These are phyloP conservation scores for Coboldia fuscipes DNA, from an alignment of 1,140 invertebrate genomes.

Conservation along the genomic window DNA sequence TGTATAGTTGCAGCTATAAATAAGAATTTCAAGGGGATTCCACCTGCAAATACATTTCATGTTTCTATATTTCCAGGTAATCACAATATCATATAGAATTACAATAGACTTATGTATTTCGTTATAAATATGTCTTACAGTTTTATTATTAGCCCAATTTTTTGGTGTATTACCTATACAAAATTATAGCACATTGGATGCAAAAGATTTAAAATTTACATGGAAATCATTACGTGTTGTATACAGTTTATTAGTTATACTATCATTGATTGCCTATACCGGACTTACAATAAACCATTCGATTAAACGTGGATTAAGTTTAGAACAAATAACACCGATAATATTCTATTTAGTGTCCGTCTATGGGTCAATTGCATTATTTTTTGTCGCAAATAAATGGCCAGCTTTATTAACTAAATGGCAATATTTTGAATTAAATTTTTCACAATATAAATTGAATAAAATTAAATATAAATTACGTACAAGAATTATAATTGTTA, in stretches of 20 bases:
- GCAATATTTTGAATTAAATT: conserved; percentile 11
- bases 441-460: conserved; percentile 12
- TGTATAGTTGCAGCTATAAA: too few species aligned
- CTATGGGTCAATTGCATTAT: conserved; percentile 8
- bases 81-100: too few species aligned
- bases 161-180: conserved; percentile 20
- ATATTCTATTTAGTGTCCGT: conserved; percentile 15
- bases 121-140: too few species aligned
- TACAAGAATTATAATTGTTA: too few species aligned
- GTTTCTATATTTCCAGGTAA: too few species aligned
- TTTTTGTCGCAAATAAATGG: conserved; percentile 14
- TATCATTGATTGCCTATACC: conserved; percentile 7
- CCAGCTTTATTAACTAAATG: conserved; percentile 15
- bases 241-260: conserved; percentile 8
- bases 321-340: conserved; percentile 10
- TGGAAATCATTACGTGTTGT: conserved; percentile 10
- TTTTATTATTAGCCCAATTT: conserved; percentile 13
- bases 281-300: conserved; percentile 9
- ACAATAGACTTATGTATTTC: too few species aligned
- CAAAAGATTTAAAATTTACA: conserved; percentile 11
- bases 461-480: too few species aligned
- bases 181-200: conserved; percentile 11
- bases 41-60: too few species aligned
- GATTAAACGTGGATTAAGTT: neutral
- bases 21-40: too few species aligned